A percentile compares a stretch with the other conserved stretches of the same genome.
Conservation (phyloP, 2,797 vertebrate genomes). For the Macropodus opercularis region DNA sequence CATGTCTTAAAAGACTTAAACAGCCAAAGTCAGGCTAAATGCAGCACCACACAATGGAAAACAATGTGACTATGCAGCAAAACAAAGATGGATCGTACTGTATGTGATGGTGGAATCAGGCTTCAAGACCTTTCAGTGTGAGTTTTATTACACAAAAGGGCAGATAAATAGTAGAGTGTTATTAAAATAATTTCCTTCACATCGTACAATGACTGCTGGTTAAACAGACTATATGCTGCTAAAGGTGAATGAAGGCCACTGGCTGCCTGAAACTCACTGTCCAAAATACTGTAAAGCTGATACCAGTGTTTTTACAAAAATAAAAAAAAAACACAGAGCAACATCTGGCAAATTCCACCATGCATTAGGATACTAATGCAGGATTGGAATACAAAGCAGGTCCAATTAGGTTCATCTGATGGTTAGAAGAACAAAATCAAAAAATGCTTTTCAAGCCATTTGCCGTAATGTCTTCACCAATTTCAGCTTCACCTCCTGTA, state of each 20-base stretch:
- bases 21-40: neutral
- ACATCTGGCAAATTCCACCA: slow-evolving; percentile 1
- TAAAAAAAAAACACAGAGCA: slow-evolving; percentile 7
- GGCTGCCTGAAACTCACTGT: slow-evolving; percentile 8
- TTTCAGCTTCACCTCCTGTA: neutral
- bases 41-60: neutral
- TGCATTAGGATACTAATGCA: too few relatives aligned
- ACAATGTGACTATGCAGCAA: neutral
- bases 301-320: slow-evolving; percentile 21
- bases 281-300: slow-evolving; percentile 14
- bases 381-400: too few relatives aligned
- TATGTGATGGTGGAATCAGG: too few relatives aligned
- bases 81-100: neutral
- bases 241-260: slow-evolving; percentile 2
- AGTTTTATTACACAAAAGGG: slow-evolving; percentile 49
- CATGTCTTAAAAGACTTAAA: neutral
- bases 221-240: slow-evolving; percentile 12
- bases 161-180: slow-evolving; percentile 64
- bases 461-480: slow-evolving; percentile 5
- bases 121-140: slow-evolving; percentile 16
- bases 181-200: slow-evolving; percentile 65
- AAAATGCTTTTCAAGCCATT: neutral
- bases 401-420: too few relatives aligned
- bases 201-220: slow-evolving; percentile 55
- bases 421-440: neutral